These are phyloP conservation scores for Taxidea taxus DNA, from an alignment of 2,113 vertebrate genomes.

Conservation along the genomic window DNA sequence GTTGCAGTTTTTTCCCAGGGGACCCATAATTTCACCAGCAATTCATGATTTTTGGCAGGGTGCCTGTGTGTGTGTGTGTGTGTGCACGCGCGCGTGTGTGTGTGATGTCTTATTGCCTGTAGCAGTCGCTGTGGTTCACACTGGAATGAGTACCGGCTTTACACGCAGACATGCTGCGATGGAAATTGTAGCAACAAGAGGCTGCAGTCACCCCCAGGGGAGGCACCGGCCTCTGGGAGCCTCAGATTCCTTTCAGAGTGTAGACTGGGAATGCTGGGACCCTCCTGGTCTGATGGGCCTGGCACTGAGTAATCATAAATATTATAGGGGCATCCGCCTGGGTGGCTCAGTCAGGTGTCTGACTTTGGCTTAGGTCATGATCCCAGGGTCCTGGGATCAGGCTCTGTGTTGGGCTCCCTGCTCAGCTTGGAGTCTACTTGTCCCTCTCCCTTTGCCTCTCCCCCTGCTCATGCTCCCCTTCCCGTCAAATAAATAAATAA, in stretches of 20 bases:
- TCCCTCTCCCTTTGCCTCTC: neutral
- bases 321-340: neutral
- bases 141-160: neutral
- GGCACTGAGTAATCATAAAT: neutral
- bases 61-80: neutral
- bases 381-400: neutral
- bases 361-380: neutral
- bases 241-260: rapidly evolving
- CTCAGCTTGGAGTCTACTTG: neutral
- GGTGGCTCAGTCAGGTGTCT: too few species aligned
- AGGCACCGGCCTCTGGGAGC: rapidly evolving
- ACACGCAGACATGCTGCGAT: neutral
- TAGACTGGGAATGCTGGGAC: neutral
- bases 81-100: rapidly evolving
- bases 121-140: rapidly evolving
- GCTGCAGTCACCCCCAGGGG: rapidly evolving
- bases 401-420: too few species aligned
- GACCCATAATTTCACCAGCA: neutral
- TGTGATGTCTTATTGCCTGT: rapidly evolving
- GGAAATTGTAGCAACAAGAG: rapidly evolving
- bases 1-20: neutral
- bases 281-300: neutral
- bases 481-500: neutral
- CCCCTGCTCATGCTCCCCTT: neutral
- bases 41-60: rapidly evolving